Conservation (phyloP, 1,140 invertebrate genomes). For the Andrena cerasifolii region DNA sequence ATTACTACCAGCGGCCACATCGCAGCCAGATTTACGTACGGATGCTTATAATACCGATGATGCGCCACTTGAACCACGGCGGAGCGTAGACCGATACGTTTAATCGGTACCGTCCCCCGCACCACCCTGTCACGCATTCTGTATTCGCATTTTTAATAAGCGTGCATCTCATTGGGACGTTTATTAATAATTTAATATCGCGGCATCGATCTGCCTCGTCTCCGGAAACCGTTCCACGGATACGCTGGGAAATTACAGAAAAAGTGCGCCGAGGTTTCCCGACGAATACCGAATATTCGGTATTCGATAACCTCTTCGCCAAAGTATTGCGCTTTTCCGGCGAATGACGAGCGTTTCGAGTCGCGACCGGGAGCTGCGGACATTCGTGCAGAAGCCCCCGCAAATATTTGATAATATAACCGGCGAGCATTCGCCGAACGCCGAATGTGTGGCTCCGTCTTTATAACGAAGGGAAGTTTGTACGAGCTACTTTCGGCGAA, state of each 20-base stretch:
- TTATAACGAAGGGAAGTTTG: too few species aligned
- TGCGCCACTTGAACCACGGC: constrained; percentile 27
- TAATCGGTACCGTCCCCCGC: neutral
- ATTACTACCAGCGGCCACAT: constrained; percentile 55
- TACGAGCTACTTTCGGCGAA: neutral
- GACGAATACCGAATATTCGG: too few species aligned
- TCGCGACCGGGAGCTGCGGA: too few species aligned
- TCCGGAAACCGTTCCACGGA: neutral
- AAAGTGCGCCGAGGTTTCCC: too few species aligned
- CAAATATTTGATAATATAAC: too few species aligned
- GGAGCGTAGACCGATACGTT: neutral
- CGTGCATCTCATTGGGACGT: neutral
- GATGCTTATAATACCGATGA: constrained; percentile 49
- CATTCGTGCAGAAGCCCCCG: too few species aligned
- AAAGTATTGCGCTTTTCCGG: too few species aligned
- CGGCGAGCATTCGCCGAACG: too few species aligned
- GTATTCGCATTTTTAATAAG: constrained; percentile 1
- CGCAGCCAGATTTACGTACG: constrained; percentile 53
- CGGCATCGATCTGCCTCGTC: neutral
- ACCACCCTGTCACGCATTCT: neutral
- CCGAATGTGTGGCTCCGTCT: too few species aligned
- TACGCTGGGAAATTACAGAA: neutral
- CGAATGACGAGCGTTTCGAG: too few species aligned
- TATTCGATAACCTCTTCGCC: too few species aligned
- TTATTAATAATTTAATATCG: constrained; percentile 23